Conservation (phyloP, 35 echinoderm and acorn worm genomes). For the Hemicentrotus pulcherrimus region DNA sequence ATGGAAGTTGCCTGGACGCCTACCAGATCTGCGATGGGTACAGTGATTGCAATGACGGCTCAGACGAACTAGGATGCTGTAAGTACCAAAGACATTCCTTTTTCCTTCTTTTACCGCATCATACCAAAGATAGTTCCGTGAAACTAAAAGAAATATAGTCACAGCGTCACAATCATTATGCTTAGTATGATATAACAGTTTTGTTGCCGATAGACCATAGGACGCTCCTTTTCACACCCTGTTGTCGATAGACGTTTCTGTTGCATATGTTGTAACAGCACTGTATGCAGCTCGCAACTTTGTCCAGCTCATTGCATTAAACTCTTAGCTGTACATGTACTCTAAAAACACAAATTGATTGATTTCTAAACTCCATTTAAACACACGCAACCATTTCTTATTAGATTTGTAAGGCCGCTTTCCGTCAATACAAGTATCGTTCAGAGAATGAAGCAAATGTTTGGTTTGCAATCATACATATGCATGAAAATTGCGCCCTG, state of each 20-base stretch:
- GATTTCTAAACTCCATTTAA: neutral
- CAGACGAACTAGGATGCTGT: slow-evolving; percentile 46
- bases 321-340: neutral
- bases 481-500: neutral
- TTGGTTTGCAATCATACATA: neutral
- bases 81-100: neutral
- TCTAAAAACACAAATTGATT: neutral
- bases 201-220: neutral
- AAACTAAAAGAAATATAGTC: neutral
- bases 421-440: neutral
- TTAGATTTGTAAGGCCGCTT: neutral
- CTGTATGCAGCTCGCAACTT: neutral
- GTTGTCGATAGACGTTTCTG: neutral
- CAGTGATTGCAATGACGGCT: neutral
- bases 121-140: neutral
- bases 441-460: neutral
- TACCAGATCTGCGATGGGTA: slow-evolving; percentile 16
- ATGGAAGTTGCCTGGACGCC: slow-evolving; percentile 23
- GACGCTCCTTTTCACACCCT: neutral
- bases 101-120: neutral
- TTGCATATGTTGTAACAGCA: neutral
- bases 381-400: neutral
- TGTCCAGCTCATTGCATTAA: neutral
- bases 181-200: neutral
- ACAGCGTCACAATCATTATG: neutral